Conservation (phyloP, 2,797 vertebrate genomes). For the Chelidonichthys spinosus region DNA sequence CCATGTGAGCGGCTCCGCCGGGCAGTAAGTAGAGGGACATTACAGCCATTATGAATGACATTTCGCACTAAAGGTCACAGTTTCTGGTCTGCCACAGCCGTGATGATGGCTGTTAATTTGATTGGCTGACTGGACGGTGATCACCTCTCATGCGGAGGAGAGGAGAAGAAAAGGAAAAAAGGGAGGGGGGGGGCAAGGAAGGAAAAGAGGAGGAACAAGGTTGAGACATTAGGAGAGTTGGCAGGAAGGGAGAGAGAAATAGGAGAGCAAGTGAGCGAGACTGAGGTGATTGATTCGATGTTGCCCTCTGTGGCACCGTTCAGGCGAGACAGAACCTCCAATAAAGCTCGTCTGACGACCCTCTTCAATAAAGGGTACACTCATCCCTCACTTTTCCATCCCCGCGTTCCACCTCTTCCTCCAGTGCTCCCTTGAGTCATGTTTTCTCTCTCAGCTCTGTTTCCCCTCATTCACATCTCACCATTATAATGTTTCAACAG, state of each 20-base stretch:
- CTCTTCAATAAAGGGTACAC: constrained; percentile 81
- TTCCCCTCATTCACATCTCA: constrained; percentile 56
- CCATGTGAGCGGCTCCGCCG: constrained; percentile 55
- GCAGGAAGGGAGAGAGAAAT: constrained; percentile 59
- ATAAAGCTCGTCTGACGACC: constrained; percentile 81
- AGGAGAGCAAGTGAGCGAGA: constrained; percentile 75
- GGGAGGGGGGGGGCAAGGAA: constrained; percentile 1
- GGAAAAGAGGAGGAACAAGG: constrained; percentile 15
- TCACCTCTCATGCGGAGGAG: constrained; percentile 61
- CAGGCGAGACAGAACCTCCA: constrained; percentile 83
- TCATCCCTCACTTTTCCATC: constrained; percentile 70
- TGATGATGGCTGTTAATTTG: constrained; percentile 78
- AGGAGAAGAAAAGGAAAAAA: constrained; percentile 32
- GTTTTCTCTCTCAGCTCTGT: constrained; percentile 50
- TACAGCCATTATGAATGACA: constrained; percentile 83
- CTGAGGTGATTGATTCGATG: constrained; percentile 80
- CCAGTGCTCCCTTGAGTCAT: constrained; percentile 60
- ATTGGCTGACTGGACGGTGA: constrained; percentile 79
- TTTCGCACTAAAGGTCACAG: constrained; percentile 83
- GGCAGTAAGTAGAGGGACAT: constrained; percentile 78
- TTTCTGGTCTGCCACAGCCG: constrained; percentile 64
- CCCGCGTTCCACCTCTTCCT: constrained; percentile 64
- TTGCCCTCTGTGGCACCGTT: constrained; percentile 81
- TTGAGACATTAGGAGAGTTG: constrained; percentile 62
- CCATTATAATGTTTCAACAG: constrained; percentile 71